Percentiles rank a stretch among this genome's conserved stretches.
phyloP scores from a whole-genome alignment of 1,140 invertebrate species.

The Micrasema minimum region DNA sequence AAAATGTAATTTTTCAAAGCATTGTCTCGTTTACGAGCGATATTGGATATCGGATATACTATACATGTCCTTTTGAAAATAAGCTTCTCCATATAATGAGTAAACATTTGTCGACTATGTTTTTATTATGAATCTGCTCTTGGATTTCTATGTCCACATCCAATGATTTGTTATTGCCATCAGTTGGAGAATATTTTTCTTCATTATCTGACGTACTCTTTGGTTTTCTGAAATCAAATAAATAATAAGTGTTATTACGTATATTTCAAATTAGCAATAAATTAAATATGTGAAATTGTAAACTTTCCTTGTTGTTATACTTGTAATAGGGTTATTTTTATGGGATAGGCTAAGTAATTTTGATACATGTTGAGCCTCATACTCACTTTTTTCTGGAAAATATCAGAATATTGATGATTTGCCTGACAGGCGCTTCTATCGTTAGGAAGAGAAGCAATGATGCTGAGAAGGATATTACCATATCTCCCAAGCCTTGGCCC shows the following conservation, averaged over 20 bases:
- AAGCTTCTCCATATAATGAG: too few relatives aligned
- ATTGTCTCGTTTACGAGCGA: too few relatives aligned
- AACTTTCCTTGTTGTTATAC: too few relatives aligned
- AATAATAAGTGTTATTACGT: too few relatives aligned
- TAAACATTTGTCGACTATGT: not conserved
- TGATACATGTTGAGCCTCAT: too few relatives aligned
- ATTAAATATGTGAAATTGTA: not conserved
- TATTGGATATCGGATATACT: too few relatives aligned
- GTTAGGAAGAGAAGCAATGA: conserved; percentile 25
- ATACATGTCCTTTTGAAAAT: too few relatives aligned
- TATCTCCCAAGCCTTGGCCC: conserved; percentile 37
- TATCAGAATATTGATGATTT: conserved; percentile 12
- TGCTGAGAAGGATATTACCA: conserved; percentile 37
- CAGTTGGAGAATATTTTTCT: conserved; percentile 5
- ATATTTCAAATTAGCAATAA: not conserved
- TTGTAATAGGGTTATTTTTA: too few relatives aligned
- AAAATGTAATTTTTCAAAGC: too few relatives aligned
- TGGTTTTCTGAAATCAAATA: not conserved
- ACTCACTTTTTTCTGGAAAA: conserved; percentile 16
- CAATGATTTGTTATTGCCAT: not conserved
- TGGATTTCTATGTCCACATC: conserved; percentile 2
- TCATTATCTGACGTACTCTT: not conserved
- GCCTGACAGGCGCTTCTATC: conserved; percentile 40
- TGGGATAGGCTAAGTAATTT: too few relatives aligned
- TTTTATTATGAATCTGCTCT: not conserved